Conservation (phyloP, 2,113 vertebrate species). For the Polypterus senegalus region DNA sequence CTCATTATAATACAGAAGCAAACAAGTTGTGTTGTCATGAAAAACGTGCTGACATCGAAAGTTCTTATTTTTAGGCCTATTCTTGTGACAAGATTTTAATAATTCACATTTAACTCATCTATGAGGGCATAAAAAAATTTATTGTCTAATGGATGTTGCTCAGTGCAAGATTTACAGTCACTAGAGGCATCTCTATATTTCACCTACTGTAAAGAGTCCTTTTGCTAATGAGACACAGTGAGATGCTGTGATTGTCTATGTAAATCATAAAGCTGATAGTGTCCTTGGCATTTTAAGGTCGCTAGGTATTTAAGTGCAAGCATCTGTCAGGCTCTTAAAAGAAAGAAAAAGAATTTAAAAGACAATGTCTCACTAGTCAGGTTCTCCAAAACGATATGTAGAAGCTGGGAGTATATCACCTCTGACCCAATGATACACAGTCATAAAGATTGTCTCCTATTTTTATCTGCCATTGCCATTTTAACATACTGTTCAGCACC, state of each 20-base stretch:
- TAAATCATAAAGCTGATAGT: conserved; percentile 1
- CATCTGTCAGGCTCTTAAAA: not conserved
- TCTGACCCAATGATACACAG: not conserved
- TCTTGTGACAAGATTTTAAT: no score
- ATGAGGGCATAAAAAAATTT: not conserved
- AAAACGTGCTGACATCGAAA: no score
- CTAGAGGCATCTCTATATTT: not conserved
- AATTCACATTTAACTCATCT: no score
- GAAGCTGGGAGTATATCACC: not conserved
- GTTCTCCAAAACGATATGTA: not conserved
- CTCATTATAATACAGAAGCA: not conserved
- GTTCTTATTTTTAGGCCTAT: no score
- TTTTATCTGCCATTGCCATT: no score
- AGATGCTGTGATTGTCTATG: conserved; percentile 1
- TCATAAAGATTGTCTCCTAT: not conserved
- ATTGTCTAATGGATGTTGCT: not conserved
- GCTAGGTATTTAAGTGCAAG: not conserved
- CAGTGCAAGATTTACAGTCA: not conserved
- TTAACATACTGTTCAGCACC: no score
- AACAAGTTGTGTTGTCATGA: no score
- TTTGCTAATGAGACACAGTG: not conserved
- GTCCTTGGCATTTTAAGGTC: not conserved
- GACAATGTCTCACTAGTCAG: not conserved
- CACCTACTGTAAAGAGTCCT: not conserved
- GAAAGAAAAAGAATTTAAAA: not conserved